phyloP scores from a whole-genome alignment of 2,888 invertebrate species.

The Patella ulyssiponensis region DNA sequence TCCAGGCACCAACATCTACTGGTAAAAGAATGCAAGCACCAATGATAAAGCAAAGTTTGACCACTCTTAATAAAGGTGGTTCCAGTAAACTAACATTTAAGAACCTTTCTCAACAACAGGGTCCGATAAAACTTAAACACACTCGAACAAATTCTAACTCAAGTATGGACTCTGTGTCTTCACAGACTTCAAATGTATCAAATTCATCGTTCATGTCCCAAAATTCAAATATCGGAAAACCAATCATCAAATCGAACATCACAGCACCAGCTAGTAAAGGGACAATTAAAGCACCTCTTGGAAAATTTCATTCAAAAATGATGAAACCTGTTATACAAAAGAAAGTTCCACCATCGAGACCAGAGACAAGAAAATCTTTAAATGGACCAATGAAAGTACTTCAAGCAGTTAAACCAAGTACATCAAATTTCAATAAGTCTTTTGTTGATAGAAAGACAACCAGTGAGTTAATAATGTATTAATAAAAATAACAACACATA shows the following conservation, averaged over 20 bases:
- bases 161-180: neutral
- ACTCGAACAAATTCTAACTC: neutral
- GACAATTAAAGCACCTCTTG: neutral
- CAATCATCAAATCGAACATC: neutral
- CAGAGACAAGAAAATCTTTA: neutral
- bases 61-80: neutral
- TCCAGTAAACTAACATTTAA: conserved; percentile 16
- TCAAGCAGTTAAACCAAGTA: conserved; percentile 20
- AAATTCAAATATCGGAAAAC: neutral
- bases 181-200: neutral
- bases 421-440: neutral
- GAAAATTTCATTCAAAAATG: neutral
- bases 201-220: neutral
- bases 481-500: too few relatives aligned
- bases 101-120: conserved; percentile 9
- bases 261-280: neutral
- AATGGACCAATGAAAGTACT: conserved; percentile 37
- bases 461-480: too few relatives aligned
- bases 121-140: neutral
- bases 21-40: conserved; percentile 16
- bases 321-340: conserved; percentile 3
- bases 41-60: conserved; percentile 1
- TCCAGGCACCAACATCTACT: neutral
- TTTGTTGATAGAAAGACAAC: neutral
- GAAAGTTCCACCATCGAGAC: neutral